Percentiles rank a stretch among this genome's conserved stretches.
Conservation (phyloP, 1,140 invertebrate genomes). For the Heterodera schachtii region DNA sequence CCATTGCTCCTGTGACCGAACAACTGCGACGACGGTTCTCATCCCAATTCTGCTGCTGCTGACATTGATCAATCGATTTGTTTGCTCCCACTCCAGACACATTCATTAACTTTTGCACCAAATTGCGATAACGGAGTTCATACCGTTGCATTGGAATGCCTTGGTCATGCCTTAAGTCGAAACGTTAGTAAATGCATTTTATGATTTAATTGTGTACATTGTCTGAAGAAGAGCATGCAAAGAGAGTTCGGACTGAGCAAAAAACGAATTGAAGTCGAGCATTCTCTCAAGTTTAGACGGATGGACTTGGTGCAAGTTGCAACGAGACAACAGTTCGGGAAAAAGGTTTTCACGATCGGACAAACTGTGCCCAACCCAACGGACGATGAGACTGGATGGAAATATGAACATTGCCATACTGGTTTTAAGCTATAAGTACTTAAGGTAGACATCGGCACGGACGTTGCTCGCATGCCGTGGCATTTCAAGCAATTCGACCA, state of each 20-base stretch:
- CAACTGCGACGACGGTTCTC: slow-evolving; percentile 17
- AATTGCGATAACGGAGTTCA: slow-evolving; percentile 42
- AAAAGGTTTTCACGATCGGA: slow-evolving; percentile 69
- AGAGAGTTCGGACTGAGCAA: slow-evolving; percentile 68
- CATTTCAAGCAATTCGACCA: slow-evolving; percentile 54
- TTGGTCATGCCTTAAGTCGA: slow-evolving; percentile 44
- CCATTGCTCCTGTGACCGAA: slow-evolving; percentile 9
- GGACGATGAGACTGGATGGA: slow-evolving; percentile 67
- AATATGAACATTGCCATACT: no score
- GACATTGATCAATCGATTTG: slow-evolving; percentile 4
- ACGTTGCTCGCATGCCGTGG: slow-evolving; percentile 48
- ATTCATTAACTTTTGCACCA: slow-evolving; percentile 28
- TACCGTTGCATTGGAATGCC: slow-evolving; percentile 43
- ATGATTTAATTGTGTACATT: slow-evolving; percentile 58
- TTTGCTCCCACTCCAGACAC: slow-evolving; percentile 19
- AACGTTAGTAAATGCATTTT: slow-evolving; percentile 3
- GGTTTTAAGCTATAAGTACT: not conserved
- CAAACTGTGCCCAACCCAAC: slow-evolving; percentile 70
- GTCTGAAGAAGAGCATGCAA: slow-evolving; percentile 71
- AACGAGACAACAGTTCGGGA: slow-evolving; percentile 69
- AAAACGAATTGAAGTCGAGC: slow-evolving; percentile 68
- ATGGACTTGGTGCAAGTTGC: slow-evolving; percentile 42
- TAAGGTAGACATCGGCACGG: slow-evolving; percentile 43
- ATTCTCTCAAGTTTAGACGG: slow-evolving; percentile 52
- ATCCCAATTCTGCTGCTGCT: slow-evolving; percentile 18